Conservation (phyloP, 2,888 invertebrate species). For the Lasioglossum figueresi region DNA sequence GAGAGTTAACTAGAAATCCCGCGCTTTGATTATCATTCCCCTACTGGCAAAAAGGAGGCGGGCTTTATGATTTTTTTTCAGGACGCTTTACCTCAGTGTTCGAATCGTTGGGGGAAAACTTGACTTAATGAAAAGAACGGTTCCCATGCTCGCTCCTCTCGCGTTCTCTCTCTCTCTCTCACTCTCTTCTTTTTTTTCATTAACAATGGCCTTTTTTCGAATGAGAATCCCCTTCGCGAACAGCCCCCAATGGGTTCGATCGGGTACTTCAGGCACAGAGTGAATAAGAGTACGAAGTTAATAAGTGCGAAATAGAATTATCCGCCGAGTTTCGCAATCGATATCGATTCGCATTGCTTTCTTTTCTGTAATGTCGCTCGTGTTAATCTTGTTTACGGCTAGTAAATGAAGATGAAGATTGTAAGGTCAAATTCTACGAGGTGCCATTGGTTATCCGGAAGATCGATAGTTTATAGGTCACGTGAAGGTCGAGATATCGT, state of each 20-base stretch:
- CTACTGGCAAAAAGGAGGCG: constrained; percentile 6
- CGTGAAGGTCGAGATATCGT: no score
- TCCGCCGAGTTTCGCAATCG: neutral
- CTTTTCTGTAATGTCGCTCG: neutral
- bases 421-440: neutral
- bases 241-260: neutral
- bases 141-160: neutral
- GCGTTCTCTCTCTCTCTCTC: neutral
- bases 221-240: neutral
- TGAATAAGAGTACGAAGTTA: neutral
- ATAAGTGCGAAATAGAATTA: constrained; percentile 4
- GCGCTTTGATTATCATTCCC: constrained; percentile 25
- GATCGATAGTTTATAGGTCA: neutral
- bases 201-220: constrained; percentile 9
- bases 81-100: constrained; percentile 5
- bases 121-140: constrained; percentile 32
- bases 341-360: neutral
- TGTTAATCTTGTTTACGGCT: neutral
- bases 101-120: constrained; percentile 10
- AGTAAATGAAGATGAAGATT: neutral
- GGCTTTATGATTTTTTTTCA: constrained; percentile 38
- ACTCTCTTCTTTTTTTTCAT: neutral
- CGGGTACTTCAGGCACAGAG: neutral
- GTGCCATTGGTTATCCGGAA: neutral
- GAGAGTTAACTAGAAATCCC: constrained; percentile 42